Conservation (phyloP, 1,140 invertebrate species). For the Calephelis nemesis region DNA sequence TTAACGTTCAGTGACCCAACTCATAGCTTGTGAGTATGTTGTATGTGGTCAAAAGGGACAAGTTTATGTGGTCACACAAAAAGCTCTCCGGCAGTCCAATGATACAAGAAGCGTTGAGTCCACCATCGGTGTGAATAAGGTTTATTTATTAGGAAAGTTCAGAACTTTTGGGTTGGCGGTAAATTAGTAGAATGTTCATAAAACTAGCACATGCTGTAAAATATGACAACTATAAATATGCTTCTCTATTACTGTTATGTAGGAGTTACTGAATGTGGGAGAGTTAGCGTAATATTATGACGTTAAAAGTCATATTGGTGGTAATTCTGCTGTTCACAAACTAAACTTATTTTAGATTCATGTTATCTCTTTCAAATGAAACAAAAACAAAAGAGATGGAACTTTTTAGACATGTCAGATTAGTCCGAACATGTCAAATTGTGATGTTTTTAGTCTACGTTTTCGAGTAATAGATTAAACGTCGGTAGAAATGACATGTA, state of each 20-base stretch:
- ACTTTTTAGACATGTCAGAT: too few relatives aligned
- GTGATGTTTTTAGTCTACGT: too few relatives aligned
- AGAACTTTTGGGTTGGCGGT: constrained; percentile 45
- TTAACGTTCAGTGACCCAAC: constrained; percentile 50
- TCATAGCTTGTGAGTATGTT: constrained; percentile 55
- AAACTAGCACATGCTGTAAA: constrained; percentile 35
- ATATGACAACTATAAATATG: constrained; percentile 4
- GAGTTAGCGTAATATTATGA: not conserved
- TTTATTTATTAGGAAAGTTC: constrained; percentile 69
- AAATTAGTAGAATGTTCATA: constrained; percentile 55
- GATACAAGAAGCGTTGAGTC: constrained; percentile 56
- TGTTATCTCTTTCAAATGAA: too few relatives aligned
- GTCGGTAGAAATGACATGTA: too few relatives aligned
- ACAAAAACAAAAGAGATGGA: too few relatives aligned
- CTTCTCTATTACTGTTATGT: not conserved
- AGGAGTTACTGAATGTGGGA: not conserved
- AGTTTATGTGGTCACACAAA: constrained; percentile 64
- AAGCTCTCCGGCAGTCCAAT: constrained; percentile 44
- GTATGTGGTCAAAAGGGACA: constrained; percentile 49
- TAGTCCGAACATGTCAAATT: too few relatives aligned
- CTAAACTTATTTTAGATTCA: too few relatives aligned
- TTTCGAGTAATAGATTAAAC: too few relatives aligned
- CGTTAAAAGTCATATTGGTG: not conserved
- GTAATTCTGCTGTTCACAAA: too few relatives aligned
- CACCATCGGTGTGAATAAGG: constrained; percentile 57